Evolutionary conservation across 2,797 vertebrate genomes (phyloP), one percentile per base, ranked within the genome.

Genomic region (Brachyrhaphis roseni): DNA sequence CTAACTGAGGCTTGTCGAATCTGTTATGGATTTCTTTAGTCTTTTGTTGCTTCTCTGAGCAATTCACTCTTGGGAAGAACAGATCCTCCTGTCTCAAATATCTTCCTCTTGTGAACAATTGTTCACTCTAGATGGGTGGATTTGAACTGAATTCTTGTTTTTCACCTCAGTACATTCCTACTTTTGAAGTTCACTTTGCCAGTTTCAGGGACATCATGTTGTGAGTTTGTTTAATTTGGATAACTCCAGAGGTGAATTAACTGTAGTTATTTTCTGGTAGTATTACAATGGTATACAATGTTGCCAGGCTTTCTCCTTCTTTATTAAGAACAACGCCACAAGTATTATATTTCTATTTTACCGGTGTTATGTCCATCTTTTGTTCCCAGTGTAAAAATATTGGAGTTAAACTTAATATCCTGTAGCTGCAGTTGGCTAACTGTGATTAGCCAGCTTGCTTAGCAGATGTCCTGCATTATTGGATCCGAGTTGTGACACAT

Each of bases 381-480:
- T 62, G 31, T 31, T 66, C 34, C 36, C 36, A 26, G 34, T 41
- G 20, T 68, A 41, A 26, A 66, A 23, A 41, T 41, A 26, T 11
- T 23, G 4, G 1, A 5, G 36, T 68, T 41, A 68, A 41, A 72
- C 53, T 18, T 80, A 72, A 78, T 79, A 62, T 74, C 28, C 5
- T 31, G 74, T 84, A 82, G 18, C 80, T 88, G 82, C 72, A 66
- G 86, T 75, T 68, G 43, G 36, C 26, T 78, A 51, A 74, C 62
- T 85, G 59, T 83, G 77, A 85, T 87, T 78, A 79, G 77, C 74
- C 78, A 18, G 83, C 84, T 89, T 83, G 68, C 76, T 78, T 13
- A 77, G 77, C 86, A 88, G 83, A 89, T 84, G 84, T 72, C 31
- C 15, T 53, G 28, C 78, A 78, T 85, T 85, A 84, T 84, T 81